Base-by-base conservation (phyloP, 2,888 invertebrate genomes). In the Patella caerulea region DNA sequence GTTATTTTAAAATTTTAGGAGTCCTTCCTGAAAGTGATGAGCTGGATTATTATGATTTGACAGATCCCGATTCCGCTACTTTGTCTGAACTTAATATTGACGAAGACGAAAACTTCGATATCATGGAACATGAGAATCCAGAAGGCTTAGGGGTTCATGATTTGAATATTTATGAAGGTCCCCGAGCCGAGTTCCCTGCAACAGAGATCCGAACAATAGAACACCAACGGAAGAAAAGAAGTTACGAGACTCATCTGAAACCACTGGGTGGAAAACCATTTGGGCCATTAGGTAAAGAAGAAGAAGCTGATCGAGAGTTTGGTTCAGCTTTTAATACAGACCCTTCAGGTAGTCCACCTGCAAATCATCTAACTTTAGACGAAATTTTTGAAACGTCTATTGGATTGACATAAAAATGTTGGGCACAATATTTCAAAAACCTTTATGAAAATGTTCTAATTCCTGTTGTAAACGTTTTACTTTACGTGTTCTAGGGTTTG, bases 241-340 rank as follows among this genome's bases (percentile, higher is more conserved):
- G 17, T 17, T 17, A 56, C 17, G 12, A 19, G 11, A 11, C 65
- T 59, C 17, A 9, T 59, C n/a, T n/a, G 2, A 59, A 14, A 3
- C 59, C 17, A n/a, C 12, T 52, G 9, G 54, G 52, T 54, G 72
- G 54, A 2, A 17, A 72, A 54, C 52, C 72, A 14, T 52, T 53
- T 54, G 72, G 72, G 17, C 72, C 72, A 11, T 53, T 72, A 9
- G 71, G 29, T 15, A 71, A 14, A 15, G 71, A 71, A 34, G 71
- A 71, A 34, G n/a, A 71, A 24, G 71, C 24, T 29, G 71, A 71
- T 12, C 24, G 17, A 24, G 11, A 71, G 71, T 71, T 71, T 19
- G 24, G 29, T n/a, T 24, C 24, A 5, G 29, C 15, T 15, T 71
- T 71, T 71, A 17, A 24, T 19, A 4, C 17, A 11, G 15, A 71